A percentile compares a stretch with the other conserved stretches of the same genome.
Conservation (phyloP, 2,888 invertebrate species). For the Neocrepidodera transversa region DNA sequence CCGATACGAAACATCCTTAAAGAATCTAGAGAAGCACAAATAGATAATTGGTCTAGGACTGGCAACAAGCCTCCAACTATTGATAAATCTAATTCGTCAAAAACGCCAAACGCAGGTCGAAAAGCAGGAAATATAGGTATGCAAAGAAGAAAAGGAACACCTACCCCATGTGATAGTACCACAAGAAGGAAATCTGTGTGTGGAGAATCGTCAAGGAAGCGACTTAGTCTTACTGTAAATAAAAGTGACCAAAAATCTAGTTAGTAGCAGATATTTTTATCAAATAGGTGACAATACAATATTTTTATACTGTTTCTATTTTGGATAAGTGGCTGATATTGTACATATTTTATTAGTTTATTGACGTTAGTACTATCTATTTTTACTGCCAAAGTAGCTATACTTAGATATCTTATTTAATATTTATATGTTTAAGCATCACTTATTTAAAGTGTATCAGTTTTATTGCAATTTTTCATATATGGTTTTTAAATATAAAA, state of each 20-base stretch:
- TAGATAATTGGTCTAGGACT: slow-evolving; percentile 68
- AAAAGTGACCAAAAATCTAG: slow-evolving; percentile 56
- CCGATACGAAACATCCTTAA: slow-evolving; percentile 59
- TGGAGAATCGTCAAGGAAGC: slow-evolving; percentile 56
- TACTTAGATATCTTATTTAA: slow-evolving; percentile 4
- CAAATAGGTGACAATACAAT: slow-evolving; percentile 18
- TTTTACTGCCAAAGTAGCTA: slow-evolving; percentile 16
- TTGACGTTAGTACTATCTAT: neutral
- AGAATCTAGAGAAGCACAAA: slow-evolving; percentile 69
- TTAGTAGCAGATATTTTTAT: slow-evolving; percentile 28
- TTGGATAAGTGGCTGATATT: slow-evolving; percentile 8
- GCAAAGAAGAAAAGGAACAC: slow-evolving; percentile 57
- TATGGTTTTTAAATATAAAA: neutral
- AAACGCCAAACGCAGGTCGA: slow-evolving; percentile 46
- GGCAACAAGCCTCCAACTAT: slow-evolving; percentile 59
- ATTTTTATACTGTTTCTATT: slow-evolving; percentile 17
- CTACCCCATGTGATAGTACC: slow-evolving; percentile 51
- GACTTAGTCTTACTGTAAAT: slow-evolving; percentile 61
- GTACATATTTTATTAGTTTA: neutral
- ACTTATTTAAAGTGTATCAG: slow-evolving; percentile 5
- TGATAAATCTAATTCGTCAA: slow-evolving; percentile 42
- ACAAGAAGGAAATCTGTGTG: slow-evolving; percentile 60
- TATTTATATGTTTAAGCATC: slow-evolving; percentile 5
- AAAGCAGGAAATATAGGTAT: slow-evolving; percentile 53
- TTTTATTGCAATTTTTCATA: neutral